Conservation (phyloP, 37 sponge, comb jelly and placozoan species). For the Amphimedon queenslandica region DNA sequence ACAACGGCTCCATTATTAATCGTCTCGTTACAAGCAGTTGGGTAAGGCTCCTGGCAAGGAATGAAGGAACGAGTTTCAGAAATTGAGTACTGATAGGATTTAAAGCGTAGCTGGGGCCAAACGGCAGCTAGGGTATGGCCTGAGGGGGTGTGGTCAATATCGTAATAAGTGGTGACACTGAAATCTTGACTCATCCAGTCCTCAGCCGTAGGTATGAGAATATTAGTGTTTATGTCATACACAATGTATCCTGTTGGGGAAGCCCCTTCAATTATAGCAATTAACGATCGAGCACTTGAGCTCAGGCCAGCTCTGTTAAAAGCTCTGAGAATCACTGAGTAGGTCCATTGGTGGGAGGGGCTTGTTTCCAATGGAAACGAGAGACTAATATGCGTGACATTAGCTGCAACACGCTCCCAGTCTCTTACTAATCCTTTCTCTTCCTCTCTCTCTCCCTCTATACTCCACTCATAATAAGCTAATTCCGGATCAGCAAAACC, state of each 20-base stretch:
- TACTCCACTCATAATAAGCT: slow-evolving; percentile 41
- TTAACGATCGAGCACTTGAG: not conserved
- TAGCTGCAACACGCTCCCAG: slow-evolving; percentile 24
- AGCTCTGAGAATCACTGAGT: slow-evolving; percentile 25
- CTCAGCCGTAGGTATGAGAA: not conserved
- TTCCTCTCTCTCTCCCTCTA: slow-evolving; percentile 2
- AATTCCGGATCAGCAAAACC: slow-evolving; percentile 13
- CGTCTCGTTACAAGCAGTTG: slow-evolving; percentile 56
- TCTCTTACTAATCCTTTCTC: slow-evolving; percentile 19
- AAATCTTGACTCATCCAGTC: slow-evolving; percentile 33
- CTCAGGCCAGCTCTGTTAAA: slow-evolving; percentile 31
- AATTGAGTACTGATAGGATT: slow-evolving; percentile 49
- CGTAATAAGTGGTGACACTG: not conserved
- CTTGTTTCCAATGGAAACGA: slow-evolving; percentile 5
- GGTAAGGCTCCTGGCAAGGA: slow-evolving; percentile 13
- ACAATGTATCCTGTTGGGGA: slow-evolving; percentile 17
- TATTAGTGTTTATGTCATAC: slow-evolving; percentile 20
- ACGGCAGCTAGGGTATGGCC: slow-evolving; percentile 34
- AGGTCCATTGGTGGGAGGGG: slow-evolving; percentile 11
- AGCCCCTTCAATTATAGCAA: not conserved
- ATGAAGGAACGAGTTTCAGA: slow-evolving; percentile 25
- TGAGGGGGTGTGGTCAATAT: slow-evolving; percentile 44
- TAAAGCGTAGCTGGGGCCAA: slow-evolving; percentile 61
- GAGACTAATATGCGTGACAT: slow-evolving; percentile 5
- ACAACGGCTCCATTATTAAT: slow-evolving; percentile 43